Percentiles rank a stretch among this genome's conserved stretches.
phyloP scores from a whole-genome alignment of 1,140 invertebrate species.

The Seison nebaliae region DNA sequence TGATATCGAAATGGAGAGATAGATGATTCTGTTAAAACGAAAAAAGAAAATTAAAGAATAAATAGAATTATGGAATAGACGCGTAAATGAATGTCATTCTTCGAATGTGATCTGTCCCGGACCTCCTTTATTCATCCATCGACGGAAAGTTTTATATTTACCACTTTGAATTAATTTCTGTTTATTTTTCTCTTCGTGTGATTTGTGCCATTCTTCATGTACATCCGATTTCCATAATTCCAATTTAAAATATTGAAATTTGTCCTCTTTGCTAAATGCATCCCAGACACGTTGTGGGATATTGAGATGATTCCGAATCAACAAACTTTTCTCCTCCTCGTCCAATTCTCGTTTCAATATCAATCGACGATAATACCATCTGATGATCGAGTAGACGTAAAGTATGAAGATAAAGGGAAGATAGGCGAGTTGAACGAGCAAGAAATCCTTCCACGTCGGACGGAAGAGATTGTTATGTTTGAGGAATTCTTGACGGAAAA shows the following conservation, averaged over 20 bases:
- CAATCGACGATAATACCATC: no score
- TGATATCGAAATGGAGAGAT: no score
- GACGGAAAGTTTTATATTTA: slow-evolving; percentile 23
- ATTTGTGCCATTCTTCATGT: slow-evolving; percentile 46
- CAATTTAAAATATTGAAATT: slow-evolving; percentile 41
- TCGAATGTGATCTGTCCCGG: slow-evolving; percentile 27
- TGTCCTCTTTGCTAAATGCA: slow-evolving; percentile 43
- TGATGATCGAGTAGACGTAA: no score
- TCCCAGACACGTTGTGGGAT: slow-evolving; percentile 30
- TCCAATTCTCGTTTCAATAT: slow-evolving; percentile 48
- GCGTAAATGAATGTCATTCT: no score
- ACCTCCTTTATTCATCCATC: slow-evolving; percentile 27
- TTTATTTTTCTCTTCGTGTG: slow-evolving; percentile 52
- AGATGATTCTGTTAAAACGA: no score
- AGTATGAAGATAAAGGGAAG: no score
- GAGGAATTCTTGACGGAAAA: no score
- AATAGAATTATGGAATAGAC: no score
- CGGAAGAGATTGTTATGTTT: no score
- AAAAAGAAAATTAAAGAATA: no score
- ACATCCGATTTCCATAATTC: slow-evolving; percentile 55
- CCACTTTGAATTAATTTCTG: slow-evolving; percentile 33
- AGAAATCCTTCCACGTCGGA: no score
- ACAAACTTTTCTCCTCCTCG: slow-evolving; percentile 49
- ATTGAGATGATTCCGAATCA: slow-evolving; percentile 46
- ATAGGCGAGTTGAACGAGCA: no score